Evolutionary conservation across 2,888 invertebrate genomes (phyloP).

Genomic region (Uloborus plumipes): DNA sequence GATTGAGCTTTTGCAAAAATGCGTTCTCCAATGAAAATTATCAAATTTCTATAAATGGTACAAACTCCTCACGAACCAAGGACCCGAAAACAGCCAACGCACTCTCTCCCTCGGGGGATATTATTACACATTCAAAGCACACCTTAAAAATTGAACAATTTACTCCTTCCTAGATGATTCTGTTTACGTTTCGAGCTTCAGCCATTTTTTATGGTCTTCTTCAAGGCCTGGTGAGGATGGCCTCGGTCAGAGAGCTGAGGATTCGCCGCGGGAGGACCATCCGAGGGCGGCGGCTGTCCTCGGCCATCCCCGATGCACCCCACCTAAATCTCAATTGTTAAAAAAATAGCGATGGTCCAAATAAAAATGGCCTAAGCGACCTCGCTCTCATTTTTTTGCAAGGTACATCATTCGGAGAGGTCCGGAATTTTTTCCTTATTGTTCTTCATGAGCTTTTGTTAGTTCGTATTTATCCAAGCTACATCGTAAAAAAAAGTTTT

Average conservation of each 20-base stretch:
- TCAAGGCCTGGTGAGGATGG: neutral
- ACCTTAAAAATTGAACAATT: too few relatives aligned
- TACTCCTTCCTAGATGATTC: neutral
- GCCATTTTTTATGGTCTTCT: neutral
- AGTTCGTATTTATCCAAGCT: too few relatives aligned
- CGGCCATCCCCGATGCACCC: slow-evolving; percentile 24
- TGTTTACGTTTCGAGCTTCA: neutral
- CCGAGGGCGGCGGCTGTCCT: slow-evolving; percentile 13
- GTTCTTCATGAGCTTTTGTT: too few relatives aligned
- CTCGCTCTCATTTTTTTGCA: slow-evolving; percentile 33
- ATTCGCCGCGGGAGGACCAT: slow-evolving; percentile 8
- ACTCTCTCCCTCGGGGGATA: too few relatives aligned
- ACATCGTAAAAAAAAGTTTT: too few relatives aligned
- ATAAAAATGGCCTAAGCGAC: slow-evolving; percentile 11
- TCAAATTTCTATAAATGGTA: too few relatives aligned
- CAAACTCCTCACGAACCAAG: too few relatives aligned
- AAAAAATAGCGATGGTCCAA: slow-evolving; percentile 3
- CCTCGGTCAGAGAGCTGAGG: slow-evolving; percentile 35
- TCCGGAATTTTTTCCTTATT: too few relatives aligned
- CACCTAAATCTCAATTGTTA: neutral
- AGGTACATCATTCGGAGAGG: neutral
- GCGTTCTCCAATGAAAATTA: too few relatives aligned
- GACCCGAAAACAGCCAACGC: too few relatives aligned
- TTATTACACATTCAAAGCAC: too few relatives aligned
- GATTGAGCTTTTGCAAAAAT: too few relatives aligned